Evolutionary conservation across 2,797 vertebrate genomes (phyloP), one percentile per base, ranked within the genome.

Genomic region (Jordanella pulchra): DNA sequence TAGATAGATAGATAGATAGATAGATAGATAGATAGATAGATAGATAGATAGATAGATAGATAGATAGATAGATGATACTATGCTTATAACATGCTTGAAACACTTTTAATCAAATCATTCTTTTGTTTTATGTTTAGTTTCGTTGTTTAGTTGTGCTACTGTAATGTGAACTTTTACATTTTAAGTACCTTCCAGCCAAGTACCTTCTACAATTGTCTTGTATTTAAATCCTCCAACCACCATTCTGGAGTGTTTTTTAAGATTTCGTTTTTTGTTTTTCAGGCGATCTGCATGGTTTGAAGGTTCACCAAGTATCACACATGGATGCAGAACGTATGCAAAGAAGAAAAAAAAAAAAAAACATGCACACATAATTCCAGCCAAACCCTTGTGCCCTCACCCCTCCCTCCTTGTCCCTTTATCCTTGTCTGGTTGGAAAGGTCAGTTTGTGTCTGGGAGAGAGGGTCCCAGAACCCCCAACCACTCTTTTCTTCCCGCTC

Each of bases 381-480:
- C 80, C 39, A 6, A 42, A 86, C 83, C 85, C 89, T 84, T 70
- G 21, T 86, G 84, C 85, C 89, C 90, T 80, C 76, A 78, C 72
- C 90, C 85, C 87, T 84, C 87, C 90, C 86, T 89, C 87, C 87
- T 86, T 91, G 89, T 88, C 91, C 90, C 90, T 90, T 90, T 92
- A 95, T 96, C 95, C 96, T 95, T 95, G 97, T 97, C 97, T 98
- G 97, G 96, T 95, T 97, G 93, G 95, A 98, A 98, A 98, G 97
- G 97, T 98, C 97, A 98, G 93, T 82, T 87, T 92, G 94, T 97
- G 97, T 98, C 96, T 98, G 96, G 96, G 96, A 97, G 97, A 95
- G 94, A 93, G 93, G 95, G 95, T 97, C 95, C 89, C 95, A 95
- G 95, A 95, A 95, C 96, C 96, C 95, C 93, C 93, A 79, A 83